Conservation (phyloP, 1,140 invertebrate genomes). For the Lepidostoma basale region DNA sequence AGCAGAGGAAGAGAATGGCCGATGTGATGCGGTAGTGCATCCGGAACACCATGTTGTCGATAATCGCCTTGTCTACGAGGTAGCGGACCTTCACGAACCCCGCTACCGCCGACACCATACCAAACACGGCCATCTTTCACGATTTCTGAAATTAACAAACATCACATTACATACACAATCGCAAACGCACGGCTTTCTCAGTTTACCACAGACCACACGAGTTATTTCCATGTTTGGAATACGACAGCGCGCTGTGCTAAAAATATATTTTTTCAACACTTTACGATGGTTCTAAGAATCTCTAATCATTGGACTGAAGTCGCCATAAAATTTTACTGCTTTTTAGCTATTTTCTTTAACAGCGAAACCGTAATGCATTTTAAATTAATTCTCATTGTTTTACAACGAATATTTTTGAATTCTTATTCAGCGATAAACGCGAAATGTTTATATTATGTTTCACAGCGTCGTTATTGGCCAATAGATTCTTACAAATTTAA, state of each 20-base stretch:
- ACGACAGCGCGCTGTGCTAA: neutral
- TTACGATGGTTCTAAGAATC: neutral
- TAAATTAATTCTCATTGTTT: too few species aligned
- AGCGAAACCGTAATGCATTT: too few species aligned
- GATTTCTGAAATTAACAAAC: constrained; percentile 53
- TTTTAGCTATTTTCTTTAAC: too few species aligned
- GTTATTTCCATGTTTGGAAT: too few species aligned
- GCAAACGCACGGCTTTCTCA: neutral
- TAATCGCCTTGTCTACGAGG: constrained; percentile 82
- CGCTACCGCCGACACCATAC: constrained; percentile 81
- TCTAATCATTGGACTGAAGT: neutral
- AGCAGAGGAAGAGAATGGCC: constrained; percentile 84
- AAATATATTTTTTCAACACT: neutral
- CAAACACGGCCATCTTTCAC: constrained; percentile 77
- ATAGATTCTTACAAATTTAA: too few species aligned
- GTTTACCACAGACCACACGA: neutral
- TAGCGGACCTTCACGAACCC: constrained; percentile 87
- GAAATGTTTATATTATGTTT: too few species aligned
- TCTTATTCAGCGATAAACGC: too few species aligned
- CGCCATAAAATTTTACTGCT: too few species aligned
- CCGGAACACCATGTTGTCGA: constrained; percentile 89
- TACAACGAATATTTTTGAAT: too few species aligned
- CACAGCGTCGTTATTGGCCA: too few species aligned
- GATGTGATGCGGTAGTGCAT: constrained; percentile 89
- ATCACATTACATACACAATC: neutral